Percentiles rank a stretch among this genome's conserved stretches.
Conservation (phyloP, 2,113 vertebrate species). For the Nibea coibor region DNA sequence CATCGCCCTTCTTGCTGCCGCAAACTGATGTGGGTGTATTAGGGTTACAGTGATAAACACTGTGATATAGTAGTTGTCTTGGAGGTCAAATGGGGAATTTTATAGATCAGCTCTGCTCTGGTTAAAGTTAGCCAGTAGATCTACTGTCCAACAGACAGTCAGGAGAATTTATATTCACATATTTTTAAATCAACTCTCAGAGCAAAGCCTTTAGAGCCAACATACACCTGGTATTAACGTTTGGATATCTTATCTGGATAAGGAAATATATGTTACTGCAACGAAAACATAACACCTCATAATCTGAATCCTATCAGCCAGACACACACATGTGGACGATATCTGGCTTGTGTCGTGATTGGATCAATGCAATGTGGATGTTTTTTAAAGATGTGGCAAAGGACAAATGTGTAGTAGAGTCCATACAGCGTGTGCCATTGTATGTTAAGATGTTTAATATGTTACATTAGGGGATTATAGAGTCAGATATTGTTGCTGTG, state of each 20-base stretch:
- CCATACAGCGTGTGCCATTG: too few relatives aligned
- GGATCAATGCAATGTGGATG: neutral
- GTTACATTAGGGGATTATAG: neutral
- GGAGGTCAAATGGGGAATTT: neutral
- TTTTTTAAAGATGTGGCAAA: too few relatives aligned
- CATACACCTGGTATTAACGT: neutral
- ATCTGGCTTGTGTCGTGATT: neutral
- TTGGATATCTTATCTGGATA: neutral
- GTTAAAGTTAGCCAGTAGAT: conserved; percentile 14
- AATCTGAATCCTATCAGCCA: too few relatives aligned
- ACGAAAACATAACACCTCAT: too few relatives aligned
- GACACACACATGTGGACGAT: neutral
- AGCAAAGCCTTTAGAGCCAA: neutral
- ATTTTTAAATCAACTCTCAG: neutral
- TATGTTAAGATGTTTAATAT: neutral
- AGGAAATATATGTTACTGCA: too few relatives aligned
- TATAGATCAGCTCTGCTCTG: conserved; percentile 19
- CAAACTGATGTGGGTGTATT: neutral
- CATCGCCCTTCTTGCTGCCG: neutral
- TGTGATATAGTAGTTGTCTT: neutral
- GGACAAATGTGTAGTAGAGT: too few relatives aligned
- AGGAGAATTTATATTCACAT: conserved; percentile 11
- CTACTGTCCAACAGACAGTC: neutral
- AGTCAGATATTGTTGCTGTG: neutral
- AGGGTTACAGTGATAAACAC: neutral